phyloP scores from a whole-genome alignment of 2,888 invertebrate genomes.

The Drosophila phalerata region DNA sequence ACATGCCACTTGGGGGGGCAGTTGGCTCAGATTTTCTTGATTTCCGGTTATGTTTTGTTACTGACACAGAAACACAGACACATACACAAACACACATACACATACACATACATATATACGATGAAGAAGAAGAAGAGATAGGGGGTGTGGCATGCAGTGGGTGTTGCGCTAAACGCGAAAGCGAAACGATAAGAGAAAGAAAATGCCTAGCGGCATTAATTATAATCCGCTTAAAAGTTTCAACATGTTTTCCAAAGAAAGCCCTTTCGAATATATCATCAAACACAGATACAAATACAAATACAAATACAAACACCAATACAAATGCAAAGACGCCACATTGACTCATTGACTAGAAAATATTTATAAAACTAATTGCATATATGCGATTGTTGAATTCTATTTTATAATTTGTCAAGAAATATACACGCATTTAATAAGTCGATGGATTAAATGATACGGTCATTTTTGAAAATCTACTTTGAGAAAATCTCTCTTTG shows the following conservation, averaged over 20 bases:
- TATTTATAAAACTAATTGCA: slow-evolving; percentile 8
- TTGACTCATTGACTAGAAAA: slow-evolving; percentile 13
- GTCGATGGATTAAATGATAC: neutral
- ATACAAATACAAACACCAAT: neutral
- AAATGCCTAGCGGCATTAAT: slow-evolving; percentile 80
- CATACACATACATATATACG: neutral
- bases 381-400: slow-evolving; percentile 6
- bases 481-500: too few species aligned
- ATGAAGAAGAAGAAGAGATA: neutral
- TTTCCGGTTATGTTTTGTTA: slow-evolving; percentile 68
- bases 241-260: slow-evolving; percentile 76
- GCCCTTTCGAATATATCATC: slow-evolving; percentile 42
- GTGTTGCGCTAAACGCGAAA: slow-evolving; percentile 60
- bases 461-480: too few species aligned
- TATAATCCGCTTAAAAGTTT: slow-evolving; percentile 82
- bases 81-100: slow-evolving; percentile 52
- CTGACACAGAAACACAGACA: slow-evolving; percentile 58
- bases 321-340: slow-evolving; percentile 2
- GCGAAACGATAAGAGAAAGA: slow-evolving; percentile 74
- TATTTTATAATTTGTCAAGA: neutral
- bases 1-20: slow-evolving; percentile 10
- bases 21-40: slow-evolving; percentile 53
- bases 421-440: neutral
- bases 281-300: slow-evolving; percentile 10
- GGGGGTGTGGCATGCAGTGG: slow-evolving; percentile 4